A percentile compares a stretch with the other conserved stretches of the same genome.
Conservation (phyloP, 92 coral and sea anemone species). For the Pocillopora meandrina region DNA sequence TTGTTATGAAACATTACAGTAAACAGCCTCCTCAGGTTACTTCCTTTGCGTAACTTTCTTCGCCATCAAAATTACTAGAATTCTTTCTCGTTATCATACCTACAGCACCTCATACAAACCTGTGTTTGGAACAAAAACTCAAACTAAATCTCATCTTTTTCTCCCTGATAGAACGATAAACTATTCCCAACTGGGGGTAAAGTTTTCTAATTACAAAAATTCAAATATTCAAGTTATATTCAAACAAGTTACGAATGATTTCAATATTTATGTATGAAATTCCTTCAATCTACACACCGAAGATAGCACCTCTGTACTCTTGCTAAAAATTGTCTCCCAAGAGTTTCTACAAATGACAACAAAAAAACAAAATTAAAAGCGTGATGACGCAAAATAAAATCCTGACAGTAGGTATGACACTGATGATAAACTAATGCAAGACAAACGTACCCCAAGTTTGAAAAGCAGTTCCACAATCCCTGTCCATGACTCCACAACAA, state of each 20-base stretch:
- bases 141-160: too few relatives aligned
- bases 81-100: too few relatives aligned
- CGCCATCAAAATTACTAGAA: too few relatives aligned
- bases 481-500: conserved; percentile 98
- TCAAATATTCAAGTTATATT: too few relatives aligned
- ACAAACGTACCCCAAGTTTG: conserved; percentile 79
- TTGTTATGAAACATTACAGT: neutral
- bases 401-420: neutral
- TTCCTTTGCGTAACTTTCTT: too few relatives aligned
- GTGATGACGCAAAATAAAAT: too few relatives aligned
- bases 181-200: too few relatives aligned
- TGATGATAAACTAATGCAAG: neutral
- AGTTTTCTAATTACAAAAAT: too few relatives aligned
- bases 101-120: too few relatives aligned
- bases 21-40: neutral
- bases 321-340: conserved; percentile 98
- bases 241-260: neutral
- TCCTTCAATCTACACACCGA: conserved; percentile 55
- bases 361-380: neutral
- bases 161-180: too few relatives aligned
- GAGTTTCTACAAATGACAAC: conserved; percentile 69
- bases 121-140: too few relatives aligned
- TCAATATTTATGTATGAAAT: neutral
- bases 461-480: conserved; percentile 97
- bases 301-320: conserved; percentile 89